Evolutionary conservation across 1,140 invertebrate genomes (phyloP).

Genomic region (Coptotermes formosanus): DNA sequence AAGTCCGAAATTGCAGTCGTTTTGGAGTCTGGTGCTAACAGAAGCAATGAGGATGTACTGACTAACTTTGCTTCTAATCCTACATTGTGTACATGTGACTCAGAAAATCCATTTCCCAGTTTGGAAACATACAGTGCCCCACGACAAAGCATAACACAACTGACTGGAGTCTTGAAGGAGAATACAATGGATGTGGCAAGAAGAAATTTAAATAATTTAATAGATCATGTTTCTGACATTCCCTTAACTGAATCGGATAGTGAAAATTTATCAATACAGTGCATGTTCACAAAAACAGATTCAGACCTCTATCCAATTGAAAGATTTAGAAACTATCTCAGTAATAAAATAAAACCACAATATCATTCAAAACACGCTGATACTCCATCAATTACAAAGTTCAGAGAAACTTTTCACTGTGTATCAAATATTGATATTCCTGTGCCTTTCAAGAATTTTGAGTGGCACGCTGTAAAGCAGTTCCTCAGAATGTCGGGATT

Average conservation of each 20-base stretch:
- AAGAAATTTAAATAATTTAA: not conserved
- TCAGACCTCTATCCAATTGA: not conserved
- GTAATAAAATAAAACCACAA: not conserved
- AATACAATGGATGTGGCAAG: not conserved
- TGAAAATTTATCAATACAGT: not conserved
- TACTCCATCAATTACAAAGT: not conserved
- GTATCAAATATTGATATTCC: not conserved
- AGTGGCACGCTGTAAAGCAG: not conserved
- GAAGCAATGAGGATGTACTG: not conserved
- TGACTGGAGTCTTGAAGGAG: not conserved
- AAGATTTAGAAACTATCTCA: slow-evolving; percentile 7
- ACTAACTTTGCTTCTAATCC: not conserved
- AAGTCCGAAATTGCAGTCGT: not conserved
- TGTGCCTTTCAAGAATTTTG: not conserved
- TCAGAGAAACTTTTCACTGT: not conserved
- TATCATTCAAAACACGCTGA: not conserved
- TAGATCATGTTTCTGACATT: not conserved
- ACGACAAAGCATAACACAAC: not conserved
- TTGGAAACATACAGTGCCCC: not conserved
- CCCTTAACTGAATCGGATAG: not conserved
- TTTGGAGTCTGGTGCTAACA: not conserved
- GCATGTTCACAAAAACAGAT: not conserved
- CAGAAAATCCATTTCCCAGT: not conserved
- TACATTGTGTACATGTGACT: not conserved
- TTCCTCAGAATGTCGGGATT: not conserved